A percentile compares a stretch with the other conserved stretches of the same genome.
Conservation (phyloP, 2,797 vertebrate species). For the Sebastes nivosus region DNA sequence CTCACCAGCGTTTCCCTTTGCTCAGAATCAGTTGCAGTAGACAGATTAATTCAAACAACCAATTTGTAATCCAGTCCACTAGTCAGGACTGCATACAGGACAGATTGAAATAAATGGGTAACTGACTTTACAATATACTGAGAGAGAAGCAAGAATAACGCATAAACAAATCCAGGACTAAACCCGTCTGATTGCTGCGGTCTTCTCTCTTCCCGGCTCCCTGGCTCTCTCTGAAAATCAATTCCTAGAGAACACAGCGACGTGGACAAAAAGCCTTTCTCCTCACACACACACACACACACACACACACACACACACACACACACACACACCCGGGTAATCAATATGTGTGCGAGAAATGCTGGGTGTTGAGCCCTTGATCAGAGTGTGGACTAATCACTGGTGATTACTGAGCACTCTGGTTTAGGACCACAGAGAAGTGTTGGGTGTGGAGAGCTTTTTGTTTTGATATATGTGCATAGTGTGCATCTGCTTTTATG, state of each 20-base stretch:
- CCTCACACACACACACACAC: not conserved
- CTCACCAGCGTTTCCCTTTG: not conserved
- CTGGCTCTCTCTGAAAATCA: conserved; percentile 50
- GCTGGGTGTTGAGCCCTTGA: conserved; percentile 55
- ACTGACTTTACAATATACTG: not conserved
- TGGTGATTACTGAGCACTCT: conserved; percentile 60
- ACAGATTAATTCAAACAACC: not conserved
- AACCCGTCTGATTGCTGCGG: conserved; percentile 8
- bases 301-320: not conserved
- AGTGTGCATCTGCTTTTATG: conserved; percentile 29
- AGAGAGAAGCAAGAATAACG: conserved; percentile 4
- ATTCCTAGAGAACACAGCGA: conserved; percentile 38
- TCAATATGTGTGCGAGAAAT: conserved; percentile 50
- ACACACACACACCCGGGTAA: conserved; percentile 16
- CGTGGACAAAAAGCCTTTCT: conserved; percentile 34
- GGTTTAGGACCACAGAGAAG: conserved; percentile 24
- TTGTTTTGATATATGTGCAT: conserved; percentile 22
- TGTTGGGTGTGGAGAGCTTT: conserved; percentile 9
- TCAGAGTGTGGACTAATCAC: conserved; percentile 65
- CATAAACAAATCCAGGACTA: conserved; percentile 17
- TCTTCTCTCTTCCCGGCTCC: conserved; percentile 21
- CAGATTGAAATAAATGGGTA: not conserved
- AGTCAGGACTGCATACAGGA: not conserved
- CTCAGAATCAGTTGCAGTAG: not conserved
- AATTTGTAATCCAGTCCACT: conserved; percentile 7